Evolutionary conservation across 1,140 invertebrate species (phyloP), one percentile per base, ranked within the genome.

Genomic region (Myzus persicae): DNA sequence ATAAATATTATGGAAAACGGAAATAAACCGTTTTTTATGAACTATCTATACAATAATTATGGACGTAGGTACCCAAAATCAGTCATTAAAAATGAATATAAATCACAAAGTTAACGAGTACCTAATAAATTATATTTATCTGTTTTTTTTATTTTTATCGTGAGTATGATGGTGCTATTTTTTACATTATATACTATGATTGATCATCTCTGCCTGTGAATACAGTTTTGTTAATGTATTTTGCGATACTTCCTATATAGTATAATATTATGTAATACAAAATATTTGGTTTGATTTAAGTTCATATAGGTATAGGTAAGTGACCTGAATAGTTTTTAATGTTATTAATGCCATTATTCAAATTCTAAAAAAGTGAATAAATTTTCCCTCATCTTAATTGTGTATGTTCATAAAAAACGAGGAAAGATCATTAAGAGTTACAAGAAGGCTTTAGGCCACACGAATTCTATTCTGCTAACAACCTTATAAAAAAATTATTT

Each of bases 21-120:
- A 46, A 92, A 82, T 92, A 46, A 81, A 92, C 54, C 67, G n/a
- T 82, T 48, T 92, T 92, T 92, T 82, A 82, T 14, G 14, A 18
- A 76, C 90, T 40, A 82, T 48, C 11, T 67, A 90, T 90, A 8
- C 38, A 42, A 67, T 90, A 90, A 67, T 42, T 90, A 67, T 90
- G 59, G 11, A 67, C 14, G 22, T 22, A n/a, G 8, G 22, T 40
- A 90, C 88, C 31, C 18, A 76, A 76, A 59, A 59, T 59, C 38
- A 54, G 51, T 90, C 89, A 90, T 90, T 59, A 90, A 90, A 90
- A 59, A 90, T 67, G 26, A 38, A 67, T 67, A 67, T 90, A 90
- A 90, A 90, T 90, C 38, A 90, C 31, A 42, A 18, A 42, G 20
- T n/a, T 40, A 90, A 67, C 8, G 11, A 11, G 51, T 44, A 48